Evolutionary conservation across 1,140 invertebrate genomes (phyloP).

Genomic region (Aphis gossypii): DNA sequence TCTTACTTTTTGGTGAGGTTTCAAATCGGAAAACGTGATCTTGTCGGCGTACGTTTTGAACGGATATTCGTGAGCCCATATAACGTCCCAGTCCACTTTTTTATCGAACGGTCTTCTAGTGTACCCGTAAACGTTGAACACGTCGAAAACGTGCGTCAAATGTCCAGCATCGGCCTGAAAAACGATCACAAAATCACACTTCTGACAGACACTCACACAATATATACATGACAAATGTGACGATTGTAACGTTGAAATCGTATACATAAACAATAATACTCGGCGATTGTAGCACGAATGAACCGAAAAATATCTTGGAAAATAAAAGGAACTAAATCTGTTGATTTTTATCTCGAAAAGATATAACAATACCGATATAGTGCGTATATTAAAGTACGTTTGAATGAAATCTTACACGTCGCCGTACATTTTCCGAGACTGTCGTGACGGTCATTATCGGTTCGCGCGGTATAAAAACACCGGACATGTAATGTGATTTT

Average conservation of each 20-base stretch:
- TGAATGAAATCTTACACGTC: no score
- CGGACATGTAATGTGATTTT: no score
- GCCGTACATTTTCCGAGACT: no score
- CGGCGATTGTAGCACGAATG: not conserved
- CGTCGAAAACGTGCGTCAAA: slow-evolving; percentile 79
- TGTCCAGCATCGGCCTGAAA: slow-evolving; percentile 70
- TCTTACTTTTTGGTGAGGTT: slow-evolving; percentile 73
- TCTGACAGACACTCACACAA: not conserved
- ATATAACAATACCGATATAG: not conserved
- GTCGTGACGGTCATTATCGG: no score
- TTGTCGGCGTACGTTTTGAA: slow-evolving; percentile 72
- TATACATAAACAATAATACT: no score
- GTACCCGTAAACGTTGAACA: slow-evolving; percentile 79
- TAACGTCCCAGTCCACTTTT: slow-evolving; percentile 78
- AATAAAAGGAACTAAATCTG: not conserved
- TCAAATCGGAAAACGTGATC: slow-evolving; percentile 69
- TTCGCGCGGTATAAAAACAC: no score
- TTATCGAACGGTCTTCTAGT: slow-evolving; percentile 67
- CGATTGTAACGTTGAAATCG: not conserved
- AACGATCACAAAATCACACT: slow-evolving; percentile 53
- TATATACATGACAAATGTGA: not conserved
- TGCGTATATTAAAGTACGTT: no score
- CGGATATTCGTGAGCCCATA: slow-evolving; percentile 95
- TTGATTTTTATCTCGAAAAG: no score
- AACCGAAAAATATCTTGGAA: not conserved